phyloP scores from a whole-genome alignment of 1,140 invertebrate species.

The Armadillidium nasatum region DNA sequence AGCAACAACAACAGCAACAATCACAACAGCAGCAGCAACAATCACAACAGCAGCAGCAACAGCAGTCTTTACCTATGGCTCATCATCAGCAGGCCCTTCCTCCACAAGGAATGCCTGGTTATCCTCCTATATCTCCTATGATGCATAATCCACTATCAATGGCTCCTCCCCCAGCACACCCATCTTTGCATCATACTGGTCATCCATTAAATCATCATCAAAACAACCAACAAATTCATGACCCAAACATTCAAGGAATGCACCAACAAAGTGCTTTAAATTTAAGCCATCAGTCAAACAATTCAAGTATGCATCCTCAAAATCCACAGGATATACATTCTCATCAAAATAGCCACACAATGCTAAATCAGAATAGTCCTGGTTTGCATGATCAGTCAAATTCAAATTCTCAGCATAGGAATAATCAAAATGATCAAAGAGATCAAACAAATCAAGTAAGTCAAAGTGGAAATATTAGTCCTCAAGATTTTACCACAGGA shows the following conservation, averaged over 20 bases:
- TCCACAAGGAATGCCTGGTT: conserved; percentile 2
- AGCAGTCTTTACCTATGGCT: conserved; percentile 16
- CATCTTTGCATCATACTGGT: not conserved
- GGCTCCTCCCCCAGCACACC: conserved; percentile 14
- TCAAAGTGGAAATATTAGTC: not conserved
- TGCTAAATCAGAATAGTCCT: not conserved
- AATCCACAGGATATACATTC: not conserved
- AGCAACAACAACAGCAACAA: conserved; percentile 34
- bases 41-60: conserved; percentile 32
- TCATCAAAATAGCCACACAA: not conserved
- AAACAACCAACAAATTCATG: not conserved
- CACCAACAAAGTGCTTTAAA: conserved; percentile 4
- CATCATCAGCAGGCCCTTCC: conserved; percentile 24
- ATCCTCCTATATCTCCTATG: conserved; percentile 26
- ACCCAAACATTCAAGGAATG: conserved; percentile 7
- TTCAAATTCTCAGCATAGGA: not conserved
- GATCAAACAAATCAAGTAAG: not conserved
- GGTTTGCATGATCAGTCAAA: not conserved
- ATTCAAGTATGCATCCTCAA: not conserved
- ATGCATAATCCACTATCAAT: conserved; percentile 20
- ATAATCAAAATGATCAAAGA: not conserved
- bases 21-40: conserved; percentile 27
- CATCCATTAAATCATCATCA: not conserved
- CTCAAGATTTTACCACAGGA: not conserved
- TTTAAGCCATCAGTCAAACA: not conserved